A percentile compares a stretch with the other conserved stretches of the same genome.
These are phyloP conservation scores for Agapostemon virescens DNA, from an alignment of 2,888 invertebrate genomes.

Conservation along the genomic window DNA sequence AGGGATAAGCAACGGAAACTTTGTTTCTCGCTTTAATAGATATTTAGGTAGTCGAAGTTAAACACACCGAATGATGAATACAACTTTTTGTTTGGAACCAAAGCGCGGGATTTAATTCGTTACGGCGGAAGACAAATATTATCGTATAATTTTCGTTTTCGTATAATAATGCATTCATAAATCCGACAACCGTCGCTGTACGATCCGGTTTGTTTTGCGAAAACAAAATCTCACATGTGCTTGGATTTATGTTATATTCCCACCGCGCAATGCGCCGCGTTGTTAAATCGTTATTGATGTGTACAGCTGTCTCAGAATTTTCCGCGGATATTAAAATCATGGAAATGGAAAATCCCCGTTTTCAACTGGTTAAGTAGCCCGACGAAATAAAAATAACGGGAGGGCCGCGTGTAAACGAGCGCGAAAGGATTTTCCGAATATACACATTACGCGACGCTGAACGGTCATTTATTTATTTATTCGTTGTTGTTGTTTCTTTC, in stretches of 20 bases:
- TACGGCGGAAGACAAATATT: neutral
- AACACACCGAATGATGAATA: neutral
- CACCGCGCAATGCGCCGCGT: neutral
- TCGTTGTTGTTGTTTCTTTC: no score
- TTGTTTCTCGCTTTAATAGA: neutral
- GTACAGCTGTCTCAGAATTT: slow-evolving; percentile 26
- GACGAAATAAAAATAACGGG: slow-evolving; percentile 14
- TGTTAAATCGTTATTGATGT: slow-evolving; percentile 12
- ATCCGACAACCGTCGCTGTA: neutral
- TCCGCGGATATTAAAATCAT: slow-evolving; percentile 29
- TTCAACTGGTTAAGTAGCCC: slow-evolving; percentile 22
- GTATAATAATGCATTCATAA: neutral
- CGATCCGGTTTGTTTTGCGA: neutral
- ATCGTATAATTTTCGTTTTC: neutral
- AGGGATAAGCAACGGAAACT: neutral
- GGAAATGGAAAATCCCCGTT: slow-evolving; percentile 46
- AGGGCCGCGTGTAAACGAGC: no score
- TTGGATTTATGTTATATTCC: neutral
- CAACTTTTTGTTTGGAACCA: neutral
- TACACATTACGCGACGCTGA: neutral
- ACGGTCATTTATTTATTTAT: neutral
- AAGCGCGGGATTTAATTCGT: neutral
- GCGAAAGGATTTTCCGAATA: neutral
- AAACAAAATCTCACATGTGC: neutral
- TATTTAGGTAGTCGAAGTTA: neutral